Conservation (phyloP, 2,113 vertebrate species). For the Pipa parva region DNA sequence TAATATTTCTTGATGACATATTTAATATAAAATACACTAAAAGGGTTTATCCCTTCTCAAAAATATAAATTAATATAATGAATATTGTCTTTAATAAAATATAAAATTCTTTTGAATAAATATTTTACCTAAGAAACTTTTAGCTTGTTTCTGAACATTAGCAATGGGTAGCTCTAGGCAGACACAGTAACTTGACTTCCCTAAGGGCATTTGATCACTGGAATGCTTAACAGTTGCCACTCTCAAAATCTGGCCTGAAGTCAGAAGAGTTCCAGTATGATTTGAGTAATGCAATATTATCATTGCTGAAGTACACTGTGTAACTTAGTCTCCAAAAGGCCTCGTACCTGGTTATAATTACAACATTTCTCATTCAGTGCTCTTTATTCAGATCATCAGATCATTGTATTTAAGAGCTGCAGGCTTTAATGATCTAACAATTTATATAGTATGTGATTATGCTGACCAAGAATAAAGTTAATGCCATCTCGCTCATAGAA, state of each 20-base stretch:
- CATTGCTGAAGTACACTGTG: slow-evolving; percentile 34
- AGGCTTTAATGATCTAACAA: slow-evolving; percentile 29
- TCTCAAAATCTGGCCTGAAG: slow-evolving; percentile 37
- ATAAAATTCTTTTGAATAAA: slow-evolving; percentile 23
- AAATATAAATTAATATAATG: too few species aligned
- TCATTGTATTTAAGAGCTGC: slow-evolving; percentile 8
- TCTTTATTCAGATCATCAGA: slow-evolving; percentile 5
- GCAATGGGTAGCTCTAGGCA: slow-evolving; percentile 35
- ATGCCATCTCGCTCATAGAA: too few species aligned
- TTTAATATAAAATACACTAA: too few species aligned
- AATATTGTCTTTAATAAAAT: slow-evolving; percentile 17
- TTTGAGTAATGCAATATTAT: slow-evolving; percentile 40
- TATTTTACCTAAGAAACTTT: slow-evolving; percentile 28
- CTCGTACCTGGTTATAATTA: slow-evolving; percentile 33
- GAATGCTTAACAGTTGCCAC: slow-evolving; percentile 36
- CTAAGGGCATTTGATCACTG: slow-evolving; percentile 41
- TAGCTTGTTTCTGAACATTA: slow-evolving; percentile 36
- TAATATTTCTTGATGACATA: too few species aligned
- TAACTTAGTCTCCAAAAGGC: slow-evolving; percentile 8
- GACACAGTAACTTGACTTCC: slow-evolving; percentile 35
- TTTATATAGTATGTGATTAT: slow-evolving; percentile 23
- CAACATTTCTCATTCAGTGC: slow-evolving; percentile 15
- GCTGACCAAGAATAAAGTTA: background rate
- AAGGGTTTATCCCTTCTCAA: too few species aligned
- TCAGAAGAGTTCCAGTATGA: slow-evolving; percentile 38